Conservation (phyloP, 1,140 invertebrate genomes). For the Penaeus chinensis region DNA sequence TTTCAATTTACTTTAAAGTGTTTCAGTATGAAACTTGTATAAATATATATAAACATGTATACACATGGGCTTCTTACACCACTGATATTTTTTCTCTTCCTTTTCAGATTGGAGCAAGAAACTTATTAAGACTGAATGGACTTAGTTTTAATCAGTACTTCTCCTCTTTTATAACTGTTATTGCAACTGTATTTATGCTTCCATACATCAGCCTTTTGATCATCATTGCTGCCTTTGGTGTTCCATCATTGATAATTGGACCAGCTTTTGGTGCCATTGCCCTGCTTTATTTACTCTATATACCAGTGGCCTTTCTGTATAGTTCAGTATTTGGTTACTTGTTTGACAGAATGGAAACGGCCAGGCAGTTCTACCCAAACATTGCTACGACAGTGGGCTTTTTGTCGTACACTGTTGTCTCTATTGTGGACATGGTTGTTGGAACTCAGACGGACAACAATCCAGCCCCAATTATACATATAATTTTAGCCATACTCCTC, state of each 20-base stretch:
- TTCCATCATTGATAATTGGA: constrained; percentile 69
- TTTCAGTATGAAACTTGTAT: too few relatives aligned
- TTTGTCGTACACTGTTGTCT: constrained; percentile 76
- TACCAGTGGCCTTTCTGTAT: constrained; percentile 80
- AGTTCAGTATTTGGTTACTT: constrained; percentile 82
- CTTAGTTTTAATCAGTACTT: constrained; percentile 83
- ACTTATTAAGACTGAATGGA: constrained; percentile 85
- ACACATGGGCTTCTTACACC: too few relatives aligned
- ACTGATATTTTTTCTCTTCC: neutral
- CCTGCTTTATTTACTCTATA: constrained; percentile 78
- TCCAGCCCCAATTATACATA: constrained; percentile 75
- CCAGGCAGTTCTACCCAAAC: constrained; percentile 77
- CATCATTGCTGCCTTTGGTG: constrained; percentile 71
- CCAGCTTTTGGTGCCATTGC: constrained; percentile 79
- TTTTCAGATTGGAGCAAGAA: constrained; percentile 83
- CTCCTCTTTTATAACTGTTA: constrained; percentile 79
- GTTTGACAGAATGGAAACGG: constrained; percentile 85
- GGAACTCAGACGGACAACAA: constrained; percentile 68
- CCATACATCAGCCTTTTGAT: constrained; percentile 77
- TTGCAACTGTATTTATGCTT: constrained; percentile 77
- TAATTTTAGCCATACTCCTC: constrained; percentile 78
- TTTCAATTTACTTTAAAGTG: neutral
- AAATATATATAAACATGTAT: too few relatives aligned
- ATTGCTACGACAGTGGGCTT: constrained; percentile 80
- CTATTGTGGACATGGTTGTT: constrained; percentile 71